phyloP scores from a whole-genome alignment of 2,888 invertebrate species.

The Polyommatus iphigenia region DNA sequence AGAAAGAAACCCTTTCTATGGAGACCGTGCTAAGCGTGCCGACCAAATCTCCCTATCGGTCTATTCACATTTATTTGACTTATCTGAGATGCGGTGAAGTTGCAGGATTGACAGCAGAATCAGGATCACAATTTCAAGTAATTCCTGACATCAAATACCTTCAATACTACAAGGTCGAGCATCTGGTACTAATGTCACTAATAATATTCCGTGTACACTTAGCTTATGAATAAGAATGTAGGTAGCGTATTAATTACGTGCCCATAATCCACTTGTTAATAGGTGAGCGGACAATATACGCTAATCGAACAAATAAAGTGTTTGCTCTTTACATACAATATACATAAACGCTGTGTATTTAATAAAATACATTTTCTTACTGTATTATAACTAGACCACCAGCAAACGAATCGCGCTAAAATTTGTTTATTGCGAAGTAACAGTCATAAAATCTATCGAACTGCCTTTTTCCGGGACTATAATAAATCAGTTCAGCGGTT shows the following conservation, averaged over 20 bases:
- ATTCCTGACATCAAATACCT: neutral
- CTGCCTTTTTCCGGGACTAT: too few species aligned
- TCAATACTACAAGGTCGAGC: neutral
- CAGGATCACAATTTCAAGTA: neutral
- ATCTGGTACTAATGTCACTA: slow-evolving; percentile 3
- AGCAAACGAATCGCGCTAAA: too few species aligned
- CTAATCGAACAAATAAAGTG: neutral
- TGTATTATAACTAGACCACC: neutral
- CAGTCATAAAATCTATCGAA: too few species aligned
- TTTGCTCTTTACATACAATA: neutral
- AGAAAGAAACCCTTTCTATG: too few species aligned
- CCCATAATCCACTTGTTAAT: neutral
- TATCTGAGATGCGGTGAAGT: too few species aligned
- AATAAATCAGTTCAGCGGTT: too few species aligned
- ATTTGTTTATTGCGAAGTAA: too few species aligned
- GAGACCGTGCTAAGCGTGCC: too few species aligned
- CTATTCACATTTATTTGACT: too few species aligned
- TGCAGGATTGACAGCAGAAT: neutral
- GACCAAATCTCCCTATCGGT: too few species aligned
- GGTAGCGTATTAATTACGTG: slow-evolving; percentile 19
- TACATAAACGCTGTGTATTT: neutral
- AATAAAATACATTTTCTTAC: neutral
- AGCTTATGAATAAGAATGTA: slow-evolving; percentile 38
- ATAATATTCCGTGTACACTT: slow-evolving; percentile 38
- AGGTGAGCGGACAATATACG: neutral